These are phyloP conservation scores for Microctenopoma lineatum DNA, from an alignment of 2,797 vertebrate species.

Conservation along the genomic window DNA sequence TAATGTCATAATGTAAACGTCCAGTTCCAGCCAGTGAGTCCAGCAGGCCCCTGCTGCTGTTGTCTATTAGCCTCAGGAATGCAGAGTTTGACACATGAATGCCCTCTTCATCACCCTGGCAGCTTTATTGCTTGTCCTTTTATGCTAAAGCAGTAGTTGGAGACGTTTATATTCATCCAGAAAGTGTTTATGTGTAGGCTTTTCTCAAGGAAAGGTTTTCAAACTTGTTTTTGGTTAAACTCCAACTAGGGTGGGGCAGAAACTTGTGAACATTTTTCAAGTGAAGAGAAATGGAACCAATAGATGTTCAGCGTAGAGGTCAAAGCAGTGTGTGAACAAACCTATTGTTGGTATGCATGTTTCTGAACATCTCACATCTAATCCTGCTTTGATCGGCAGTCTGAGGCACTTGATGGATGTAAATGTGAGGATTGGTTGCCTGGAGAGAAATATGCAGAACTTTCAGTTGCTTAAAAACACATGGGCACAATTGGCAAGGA, in stretches of 20 bases:
- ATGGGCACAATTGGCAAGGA: background rate
- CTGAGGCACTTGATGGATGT: conserved; percentile 11
- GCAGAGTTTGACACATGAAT: conserved; percentile 80
- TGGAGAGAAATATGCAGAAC: conserved; percentile 14
- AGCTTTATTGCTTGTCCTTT: conserved; percentile 80
- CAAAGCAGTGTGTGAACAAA: conserved; percentile 33
- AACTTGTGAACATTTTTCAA: conserved; percentile 46
- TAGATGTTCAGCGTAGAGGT: conserved; percentile 29
- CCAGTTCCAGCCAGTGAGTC: conserved; percentile 33
- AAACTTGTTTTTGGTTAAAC: conserved; percentile 54
- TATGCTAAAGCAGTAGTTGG: conserved; percentile 68
- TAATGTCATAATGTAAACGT: conserved; percentile 51
- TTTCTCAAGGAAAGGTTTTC: conserved; percentile 42
- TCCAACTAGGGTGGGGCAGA: conserved; percentile 66
- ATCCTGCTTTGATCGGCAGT: conserved; percentile 9
- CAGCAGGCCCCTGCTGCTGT: conserved; percentile 74
- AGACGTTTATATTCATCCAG: conserved; percentile 39
- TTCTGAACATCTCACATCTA: conserved; percentile 5
- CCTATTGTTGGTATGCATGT: conserved; percentile 24
- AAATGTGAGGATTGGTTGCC: conserved; percentile 7
- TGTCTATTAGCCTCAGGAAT: conserved; percentile 82
- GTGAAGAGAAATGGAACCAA: conserved; percentile 35
- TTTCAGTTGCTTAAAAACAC: background rate
- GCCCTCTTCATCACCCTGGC: conserved; percentile 81
- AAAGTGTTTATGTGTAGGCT: conserved; percentile 9